phyloP scores from a whole-genome alignment of 1,140 invertebrate genomes.

The Drosophila mayri region DNA sequence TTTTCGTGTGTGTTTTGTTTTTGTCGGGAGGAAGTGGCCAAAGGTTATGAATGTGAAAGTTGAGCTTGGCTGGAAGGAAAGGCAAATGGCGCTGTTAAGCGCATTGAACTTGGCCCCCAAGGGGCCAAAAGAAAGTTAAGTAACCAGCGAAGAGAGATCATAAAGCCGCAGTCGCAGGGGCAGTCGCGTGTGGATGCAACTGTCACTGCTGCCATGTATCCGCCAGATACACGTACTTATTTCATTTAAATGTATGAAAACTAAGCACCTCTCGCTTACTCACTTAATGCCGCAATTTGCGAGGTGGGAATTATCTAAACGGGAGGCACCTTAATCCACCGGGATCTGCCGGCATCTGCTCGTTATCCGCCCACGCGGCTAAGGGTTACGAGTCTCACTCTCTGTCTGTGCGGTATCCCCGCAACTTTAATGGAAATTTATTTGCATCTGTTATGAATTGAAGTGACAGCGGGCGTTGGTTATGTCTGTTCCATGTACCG shows the following conservation, averaged over 20 bases:
- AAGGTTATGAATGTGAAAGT: slow-evolving; percentile 79
- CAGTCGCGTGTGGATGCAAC: slow-evolving; percentile 45
- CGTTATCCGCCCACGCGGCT: slow-evolving; percentile 41
- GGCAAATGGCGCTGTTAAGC: slow-evolving; percentile 54
- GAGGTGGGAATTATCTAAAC: slow-evolving; percentile 69
- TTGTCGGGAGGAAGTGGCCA: slow-evolving; percentile 62
- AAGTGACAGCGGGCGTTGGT: slow-evolving; percentile 73
- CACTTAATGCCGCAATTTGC: slow-evolving; percentile 41
- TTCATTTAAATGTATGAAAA: slow-evolving; percentile 63
- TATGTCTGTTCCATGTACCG: slow-evolving; percentile 17
- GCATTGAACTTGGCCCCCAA: slow-evolving; percentile 73
- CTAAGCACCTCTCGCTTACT: slow-evolving; percentile 55
- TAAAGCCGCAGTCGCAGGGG: slow-evolving; percentile 18
- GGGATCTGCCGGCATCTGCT: slow-evolving; percentile 45
- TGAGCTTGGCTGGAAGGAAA: slow-evolving; percentile 51
- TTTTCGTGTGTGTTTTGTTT: slow-evolving; percentile 3
- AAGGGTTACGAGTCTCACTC: slow-evolving; percentile 14
- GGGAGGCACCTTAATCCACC: slow-evolving; percentile 35
- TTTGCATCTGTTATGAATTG: slow-evolving; percentile 80
- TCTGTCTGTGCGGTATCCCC: neutral
- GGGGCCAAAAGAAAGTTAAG: slow-evolving; percentile 73
- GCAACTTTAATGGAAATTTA: slow-evolving; percentile 78
- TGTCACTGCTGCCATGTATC: slow-evolving; percentile 18
- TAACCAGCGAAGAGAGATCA: slow-evolving; percentile 61
- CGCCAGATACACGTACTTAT: slow-evolving; percentile 36